Conservation (phyloP, 2,113 vertebrate species). For the Tupaia chinensis region DNA sequence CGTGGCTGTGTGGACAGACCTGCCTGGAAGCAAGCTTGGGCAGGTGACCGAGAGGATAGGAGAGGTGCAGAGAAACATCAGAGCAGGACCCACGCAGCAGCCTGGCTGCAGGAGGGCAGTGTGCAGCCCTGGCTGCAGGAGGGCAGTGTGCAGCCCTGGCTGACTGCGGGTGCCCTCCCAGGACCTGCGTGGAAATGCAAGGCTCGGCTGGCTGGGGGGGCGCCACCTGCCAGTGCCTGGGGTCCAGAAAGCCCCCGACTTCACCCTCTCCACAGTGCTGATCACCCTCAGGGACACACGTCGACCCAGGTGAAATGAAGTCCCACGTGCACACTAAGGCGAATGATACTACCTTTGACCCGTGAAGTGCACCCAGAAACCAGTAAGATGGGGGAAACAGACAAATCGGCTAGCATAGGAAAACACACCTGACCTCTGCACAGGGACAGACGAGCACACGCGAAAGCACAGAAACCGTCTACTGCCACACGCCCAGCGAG, state of each 20-base stretch:
- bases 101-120: too few relatives aligned
- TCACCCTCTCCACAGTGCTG: not conserved
- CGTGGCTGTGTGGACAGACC: not conserved
- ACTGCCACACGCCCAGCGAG: too few relatives aligned
- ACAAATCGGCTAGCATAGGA: too few relatives aligned
- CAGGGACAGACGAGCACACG: too few relatives aligned
- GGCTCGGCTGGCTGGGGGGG: not conserved
- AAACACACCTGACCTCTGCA: too few relatives aligned
- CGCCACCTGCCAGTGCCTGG: too few relatives aligned
- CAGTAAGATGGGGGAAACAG: not conserved
- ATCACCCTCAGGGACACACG: not conserved
- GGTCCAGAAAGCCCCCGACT: not conserved
- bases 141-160: too few relatives aligned
- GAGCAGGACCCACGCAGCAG: too few relatives aligned
- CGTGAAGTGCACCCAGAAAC: not conserved
- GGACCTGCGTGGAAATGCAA: rapidly evolving
- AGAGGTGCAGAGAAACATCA: not conserved
- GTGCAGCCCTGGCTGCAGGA: too few relatives aligned
- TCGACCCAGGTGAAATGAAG: not conserved
- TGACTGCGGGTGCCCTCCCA: not conserved
- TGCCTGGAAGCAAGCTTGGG: rapidly evolving
- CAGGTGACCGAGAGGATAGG: not conserved
- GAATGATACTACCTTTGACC: not conserved
- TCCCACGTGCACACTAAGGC: not conserved
- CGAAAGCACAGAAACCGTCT: too few relatives aligned